These are phyloP conservation scores for Patella ulyssiponensis DNA, from an alignment of 2,888 invertebrate genomes.

Conservation along the genomic window DNA sequence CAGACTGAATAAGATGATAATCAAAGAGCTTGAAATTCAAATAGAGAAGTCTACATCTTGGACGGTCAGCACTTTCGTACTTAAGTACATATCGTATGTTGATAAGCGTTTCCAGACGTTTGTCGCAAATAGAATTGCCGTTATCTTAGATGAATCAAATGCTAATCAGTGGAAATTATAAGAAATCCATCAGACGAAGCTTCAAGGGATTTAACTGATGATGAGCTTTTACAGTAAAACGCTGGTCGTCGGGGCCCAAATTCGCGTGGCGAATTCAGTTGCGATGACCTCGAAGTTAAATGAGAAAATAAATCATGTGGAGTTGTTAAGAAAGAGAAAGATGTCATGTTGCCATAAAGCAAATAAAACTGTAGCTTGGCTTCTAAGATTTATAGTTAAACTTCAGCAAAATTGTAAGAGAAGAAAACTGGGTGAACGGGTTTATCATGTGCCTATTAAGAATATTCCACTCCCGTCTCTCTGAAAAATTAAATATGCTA, in stretches of 20 bases:
- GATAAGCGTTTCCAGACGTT: constrained; percentile 16
- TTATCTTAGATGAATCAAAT: constrained; percentile 14
- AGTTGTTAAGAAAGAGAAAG: background rate
- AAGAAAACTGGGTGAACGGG: no score
- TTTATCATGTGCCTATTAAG: no score
- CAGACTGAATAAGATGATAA: constrained; percentile 8
- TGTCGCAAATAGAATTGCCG: no score
- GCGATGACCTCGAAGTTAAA: background rate
- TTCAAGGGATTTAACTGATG: constrained; percentile 1
- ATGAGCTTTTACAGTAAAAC: background rate
- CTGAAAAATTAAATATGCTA: no score
- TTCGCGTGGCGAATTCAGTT: background rate
- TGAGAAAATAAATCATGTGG: background rate
- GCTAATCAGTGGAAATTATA: background rate
- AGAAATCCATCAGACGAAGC: no score
- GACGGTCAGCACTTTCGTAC: no score
- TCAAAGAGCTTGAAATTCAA: background rate
- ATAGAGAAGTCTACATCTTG: constrained; percentile 15
- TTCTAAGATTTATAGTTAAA: no score
- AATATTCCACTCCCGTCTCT: no score
- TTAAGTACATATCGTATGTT: constrained; percentile 3
- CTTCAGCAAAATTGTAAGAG: no score
- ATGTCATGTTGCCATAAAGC: background rate
- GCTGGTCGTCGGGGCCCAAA: background rate
- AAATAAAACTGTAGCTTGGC: background rate